These are phyloP conservation scores for Rhamphomyia laevipes DNA, from an alignment of 2,888 invertebrate species.

Conservation along the genomic window DNA sequence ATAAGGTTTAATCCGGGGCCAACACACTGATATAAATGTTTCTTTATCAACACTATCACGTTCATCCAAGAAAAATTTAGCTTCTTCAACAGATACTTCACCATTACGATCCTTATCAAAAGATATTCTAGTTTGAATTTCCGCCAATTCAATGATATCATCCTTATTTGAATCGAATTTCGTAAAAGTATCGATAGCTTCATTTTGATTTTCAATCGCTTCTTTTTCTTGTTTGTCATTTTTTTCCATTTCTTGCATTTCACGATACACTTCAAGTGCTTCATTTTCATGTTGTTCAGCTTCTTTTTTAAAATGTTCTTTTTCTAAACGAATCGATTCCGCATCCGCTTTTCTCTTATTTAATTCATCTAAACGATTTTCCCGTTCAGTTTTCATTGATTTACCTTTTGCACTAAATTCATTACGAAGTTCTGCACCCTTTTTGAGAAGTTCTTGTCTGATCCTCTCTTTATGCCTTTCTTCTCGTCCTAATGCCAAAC, in stretches of 20 bases:
- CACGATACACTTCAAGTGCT: constrained; percentile 64
- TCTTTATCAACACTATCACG: constrained; percentile 55
- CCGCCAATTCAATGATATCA: constrained; percentile 54
- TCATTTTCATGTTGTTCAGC: constrained; percentile 62
- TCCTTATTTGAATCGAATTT: constrained; percentile 73
- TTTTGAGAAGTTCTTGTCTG: constrained; percentile 58
- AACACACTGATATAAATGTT: constrained; percentile 55
- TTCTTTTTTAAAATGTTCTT: constrained; percentile 55
- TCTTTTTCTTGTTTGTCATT: constrained; percentile 47
- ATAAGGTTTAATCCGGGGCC: constrained; percentile 67
- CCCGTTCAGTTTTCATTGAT: constrained; percentile 59
- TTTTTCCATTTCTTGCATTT: constrained; percentile 52
- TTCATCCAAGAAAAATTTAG: constrained; percentile 59
- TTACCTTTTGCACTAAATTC: constrained; percentile 68
- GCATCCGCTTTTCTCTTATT: constrained; percentile 63
- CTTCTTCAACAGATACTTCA: constrained; percentile 76
- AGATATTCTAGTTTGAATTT: constrained; percentile 56
- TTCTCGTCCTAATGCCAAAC: constrained; percentile 65
- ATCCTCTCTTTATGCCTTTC: constrained; percentile 64
- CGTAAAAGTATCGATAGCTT: constrained; percentile 62
- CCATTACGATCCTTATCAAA: constrained; percentile 90
- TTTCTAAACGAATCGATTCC: constrained; percentile 67
- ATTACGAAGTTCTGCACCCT: constrained; percentile 62
- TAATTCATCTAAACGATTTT: constrained; percentile 55
- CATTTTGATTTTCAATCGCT: constrained; percentile 43